Percentiles rank a stretch among this genome's conserved stretches.
Conservation (phyloP, 1,140 invertebrate genomes). For the Drosophila santomea region DNA sequence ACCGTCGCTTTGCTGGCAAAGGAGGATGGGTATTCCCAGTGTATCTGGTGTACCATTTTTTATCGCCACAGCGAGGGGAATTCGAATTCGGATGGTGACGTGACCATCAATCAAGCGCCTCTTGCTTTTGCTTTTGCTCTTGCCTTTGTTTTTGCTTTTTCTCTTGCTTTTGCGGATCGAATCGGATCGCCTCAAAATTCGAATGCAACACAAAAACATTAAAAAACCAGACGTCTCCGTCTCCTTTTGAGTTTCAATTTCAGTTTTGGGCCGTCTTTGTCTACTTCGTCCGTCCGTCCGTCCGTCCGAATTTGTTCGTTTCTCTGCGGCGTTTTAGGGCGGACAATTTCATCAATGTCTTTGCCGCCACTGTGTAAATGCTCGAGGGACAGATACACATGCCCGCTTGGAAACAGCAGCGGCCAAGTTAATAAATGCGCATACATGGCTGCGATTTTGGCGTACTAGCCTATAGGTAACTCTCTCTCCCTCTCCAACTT, state of each 20-base stretch:
- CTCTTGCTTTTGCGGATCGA: slow-evolving; percentile 8
- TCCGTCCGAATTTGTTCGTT: not conserved
- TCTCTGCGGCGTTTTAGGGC: slow-evolving; percentile 13
- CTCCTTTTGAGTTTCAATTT: slow-evolving; percentile 40
- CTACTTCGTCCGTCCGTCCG: not conserved
- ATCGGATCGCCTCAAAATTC: slow-evolving; percentile 2
- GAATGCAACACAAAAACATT: slow-evolving; percentile 27
- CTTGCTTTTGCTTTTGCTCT: not conserved
- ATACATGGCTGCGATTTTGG: not conserved
- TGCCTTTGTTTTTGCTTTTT: not conserved
- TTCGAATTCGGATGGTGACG: slow-evolving; percentile 15
- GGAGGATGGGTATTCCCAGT: not conserved
- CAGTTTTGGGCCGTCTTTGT: slow-evolving; percentile 17
- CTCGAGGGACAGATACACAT: slow-evolving; percentile 27
- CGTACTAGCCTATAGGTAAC: no score
- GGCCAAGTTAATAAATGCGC: slow-evolving; percentile 20
- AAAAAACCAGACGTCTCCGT: not conserved
- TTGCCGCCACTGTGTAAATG: slow-evolving; percentile 39
- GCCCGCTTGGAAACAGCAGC: slow-evolving; percentile 4
- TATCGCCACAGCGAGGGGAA: not conserved
- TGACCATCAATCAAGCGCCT: slow-evolving; percentile 37
- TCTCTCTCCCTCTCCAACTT: no score
- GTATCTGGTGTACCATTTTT: not conserved
- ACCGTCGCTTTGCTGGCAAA: slow-evolving; percentile 1
- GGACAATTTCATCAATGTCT: slow-evolving; percentile 41